Base-by-base conservation (phyloP, 2,797 vertebrate genomes). In the Eleutherodactylus coqui region DNA sequence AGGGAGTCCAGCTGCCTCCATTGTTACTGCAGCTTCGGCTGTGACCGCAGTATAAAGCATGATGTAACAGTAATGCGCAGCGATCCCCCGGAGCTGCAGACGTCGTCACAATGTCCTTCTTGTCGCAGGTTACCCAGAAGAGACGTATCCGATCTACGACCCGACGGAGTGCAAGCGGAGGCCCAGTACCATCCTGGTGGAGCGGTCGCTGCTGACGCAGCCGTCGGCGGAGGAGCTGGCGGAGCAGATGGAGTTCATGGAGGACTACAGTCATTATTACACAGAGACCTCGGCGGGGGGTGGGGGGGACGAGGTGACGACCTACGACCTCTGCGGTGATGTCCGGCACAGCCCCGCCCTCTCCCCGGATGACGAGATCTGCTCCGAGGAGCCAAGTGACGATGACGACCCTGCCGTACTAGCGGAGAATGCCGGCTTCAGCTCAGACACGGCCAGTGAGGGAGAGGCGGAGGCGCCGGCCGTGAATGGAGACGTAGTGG, bases 131-230 rank as follows among this genome's bases (percentile, higher is more conserved):
- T 95, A 96, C 90, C 94, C 95, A 8, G 96, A 97, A 91, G 98
- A 99, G 92, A 98, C 96, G 36, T 98, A 94, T 84, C 98, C 97
- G 72, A 82, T 91, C 86, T 96, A 96, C 16, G 94, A 96, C 41
- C 90, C 91, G 82, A 92, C 95, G 0, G 85, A 89, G 29, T 84
- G 90, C 88, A 92, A 88, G 53, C 89, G 0, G 82, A 93, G 90
- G 34, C 92, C 85, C 78, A 89, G 93, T 90, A 95, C 93, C 0
- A 91, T 95, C 88, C 89, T 94, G 7, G 91, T 96, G 38, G 93
- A 96, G 83, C 93, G 93, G 53, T 91, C 93, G 0, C 88, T 93
- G 85, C 84, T 85, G 5, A 86, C 69, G 49, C 95, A 96, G 86
- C 96, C 92, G 69, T 96, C 97, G 49, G 96, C 97, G 89, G 93